These are phyloP conservation scores for Candidula unifasciata DNA, from an alignment of 2,888 invertebrate species.

Conservation along the genomic window DNA sequence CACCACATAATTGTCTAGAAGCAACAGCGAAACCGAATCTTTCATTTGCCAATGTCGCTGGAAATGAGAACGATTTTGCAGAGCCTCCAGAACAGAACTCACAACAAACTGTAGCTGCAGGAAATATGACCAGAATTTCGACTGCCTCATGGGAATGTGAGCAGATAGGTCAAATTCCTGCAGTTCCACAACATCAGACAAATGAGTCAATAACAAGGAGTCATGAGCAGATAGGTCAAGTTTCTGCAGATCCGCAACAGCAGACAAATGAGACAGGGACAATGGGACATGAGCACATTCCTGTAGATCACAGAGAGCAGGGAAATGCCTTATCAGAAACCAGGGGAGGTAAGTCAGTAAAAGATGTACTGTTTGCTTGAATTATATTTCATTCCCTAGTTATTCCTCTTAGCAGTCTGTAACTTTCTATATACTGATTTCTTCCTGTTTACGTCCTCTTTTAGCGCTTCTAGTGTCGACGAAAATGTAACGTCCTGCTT, in stretches of 20 bases:
- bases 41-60: background rate
- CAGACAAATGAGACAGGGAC: background rate
- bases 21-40: background rate
- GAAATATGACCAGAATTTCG: too few relatives aligned
- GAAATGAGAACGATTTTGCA: background rate
- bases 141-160: background rate
- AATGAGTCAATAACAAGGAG: background rate
- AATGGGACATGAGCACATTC: background rate
- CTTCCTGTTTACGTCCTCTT: too few relatives aligned
- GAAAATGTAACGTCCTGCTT: too few relatives aligned
- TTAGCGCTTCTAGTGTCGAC: too few relatives aligned
- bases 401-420: too few relatives aligned
- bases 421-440: too few relatives aligned
- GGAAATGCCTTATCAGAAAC: background rate
- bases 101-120: too few relatives aligned
- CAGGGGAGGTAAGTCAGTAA: background rate
- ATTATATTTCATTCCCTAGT: too few relatives aligned
- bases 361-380: too few relatives aligned
- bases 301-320: background rate
- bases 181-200: background rate
- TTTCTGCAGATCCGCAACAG: background rate
- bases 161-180: background rate
- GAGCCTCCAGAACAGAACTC: background rate
- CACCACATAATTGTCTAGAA: background rate
- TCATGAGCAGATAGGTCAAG: background rate